Percentiles rank a stretch among this genome's conserved stretches.
Evolutionary conservation across 2,888 invertebrate genomes (phyloP).

Genomic region (Penaeus monodon): DNA sequence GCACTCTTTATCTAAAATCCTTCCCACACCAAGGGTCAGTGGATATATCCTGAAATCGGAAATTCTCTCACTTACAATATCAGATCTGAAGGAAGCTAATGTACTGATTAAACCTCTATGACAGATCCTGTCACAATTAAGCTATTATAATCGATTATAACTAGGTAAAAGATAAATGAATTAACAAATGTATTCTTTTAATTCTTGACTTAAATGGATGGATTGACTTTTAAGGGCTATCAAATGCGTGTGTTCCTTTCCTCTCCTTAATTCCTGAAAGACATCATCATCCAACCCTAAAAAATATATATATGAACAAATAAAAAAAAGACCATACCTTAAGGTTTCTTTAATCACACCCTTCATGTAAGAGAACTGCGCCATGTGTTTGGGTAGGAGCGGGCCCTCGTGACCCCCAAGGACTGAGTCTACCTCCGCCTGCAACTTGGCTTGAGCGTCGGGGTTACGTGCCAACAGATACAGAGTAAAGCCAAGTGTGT

Average conservation of each 20-base stretch:
- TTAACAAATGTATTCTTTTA: no score
- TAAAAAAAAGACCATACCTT: slow-evolving; percentile 28
- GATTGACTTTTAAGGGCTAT: no score
- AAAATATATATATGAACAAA: not conserved
- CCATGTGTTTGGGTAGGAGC: slow-evolving; percentile 42
- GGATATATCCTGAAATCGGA: slow-evolving; percentile 55
- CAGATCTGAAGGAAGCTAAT: not conserved
- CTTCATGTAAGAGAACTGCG: slow-evolving; percentile 48
- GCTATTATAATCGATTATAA: no score
- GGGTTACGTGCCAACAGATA: slow-evolving; percentile 80
- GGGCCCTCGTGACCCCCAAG: slow-evolving; percentile 51
- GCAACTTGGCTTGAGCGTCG: slow-evolving; percentile 78
- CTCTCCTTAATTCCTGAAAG: no score
- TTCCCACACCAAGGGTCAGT: slow-evolving; percentile 15
- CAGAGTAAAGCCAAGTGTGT: slow-evolving; percentile 83
- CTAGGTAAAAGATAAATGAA: no score
- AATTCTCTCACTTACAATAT: not conserved
- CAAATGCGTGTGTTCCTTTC: no score
- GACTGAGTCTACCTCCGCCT: slow-evolving; percentile 74
- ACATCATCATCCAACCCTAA: not conserved
- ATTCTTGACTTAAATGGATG: no score
- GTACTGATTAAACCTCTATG: not conserved
- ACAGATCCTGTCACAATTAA: not conserved
- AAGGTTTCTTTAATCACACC: slow-evolving; percentile 56
- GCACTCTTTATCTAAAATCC: slow-evolving; percentile 36